These are phyloP conservation scores for Nomada ferruginata DNA, from an alignment of 2,888 invertebrate genomes.

Conservation along the genomic window DNA sequence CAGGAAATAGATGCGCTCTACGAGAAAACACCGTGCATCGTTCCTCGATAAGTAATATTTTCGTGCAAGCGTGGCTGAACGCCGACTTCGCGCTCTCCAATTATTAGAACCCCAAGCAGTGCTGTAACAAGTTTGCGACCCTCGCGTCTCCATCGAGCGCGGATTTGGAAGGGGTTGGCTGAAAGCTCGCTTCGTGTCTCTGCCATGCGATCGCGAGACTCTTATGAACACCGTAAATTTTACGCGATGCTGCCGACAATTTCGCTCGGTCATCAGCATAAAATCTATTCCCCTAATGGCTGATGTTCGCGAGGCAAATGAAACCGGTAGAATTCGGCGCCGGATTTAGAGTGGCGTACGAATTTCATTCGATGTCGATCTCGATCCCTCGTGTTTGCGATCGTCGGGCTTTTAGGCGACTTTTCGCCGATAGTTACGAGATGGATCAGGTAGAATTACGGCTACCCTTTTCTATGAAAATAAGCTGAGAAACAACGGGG, in stretches of 20 bases:
- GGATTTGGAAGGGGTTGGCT: constrained; percentile 57
- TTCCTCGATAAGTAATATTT: constrained; percentile 52
- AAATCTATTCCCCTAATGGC: constrained; percentile 43
- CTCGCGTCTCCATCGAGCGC: constrained; percentile 63
- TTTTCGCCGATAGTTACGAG: constrained; percentile 34
- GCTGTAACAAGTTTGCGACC: constrained; percentile 63
- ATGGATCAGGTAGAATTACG: constrained; percentile 21
- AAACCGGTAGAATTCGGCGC: background rate
- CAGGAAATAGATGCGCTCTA: too few relatives aligned
- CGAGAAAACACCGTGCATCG: background rate
- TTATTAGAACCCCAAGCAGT: constrained; percentile 67
- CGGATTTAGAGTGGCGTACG: constrained; percentile 5
- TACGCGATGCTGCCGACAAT: constrained; percentile 50
- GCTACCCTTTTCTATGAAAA: background rate
- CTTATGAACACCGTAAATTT: constrained; percentile 66
- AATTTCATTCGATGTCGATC: constrained; percentile 12
- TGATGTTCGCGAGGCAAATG: constrained; percentile 1
- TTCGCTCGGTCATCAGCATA: constrained; percentile 56
- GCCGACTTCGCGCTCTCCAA: constrained; percentile 59
- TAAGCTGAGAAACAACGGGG: constrained; percentile 3
- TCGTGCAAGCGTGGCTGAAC: constrained; percentile 51
- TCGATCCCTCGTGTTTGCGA: background rate
- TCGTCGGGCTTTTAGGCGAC: background rate
- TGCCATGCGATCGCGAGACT: constrained; percentile 48
- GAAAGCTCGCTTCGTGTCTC: constrained; percentile 21